phyloP scores from a whole-genome alignment of 2,888 invertebrate species.

The Lasioglossum pauxillum region DNA sequence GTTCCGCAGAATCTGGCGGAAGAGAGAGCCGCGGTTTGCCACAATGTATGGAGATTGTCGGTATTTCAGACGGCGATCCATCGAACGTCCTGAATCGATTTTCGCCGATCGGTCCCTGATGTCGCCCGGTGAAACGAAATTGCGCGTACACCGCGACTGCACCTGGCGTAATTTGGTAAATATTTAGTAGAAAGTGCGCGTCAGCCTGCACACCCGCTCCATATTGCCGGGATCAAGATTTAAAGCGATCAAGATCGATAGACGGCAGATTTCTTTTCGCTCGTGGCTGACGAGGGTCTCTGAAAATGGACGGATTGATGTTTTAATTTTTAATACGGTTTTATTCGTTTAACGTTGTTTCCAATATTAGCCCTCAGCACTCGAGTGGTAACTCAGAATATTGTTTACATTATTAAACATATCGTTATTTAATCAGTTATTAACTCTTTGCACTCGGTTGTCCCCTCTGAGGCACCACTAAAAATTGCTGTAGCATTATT shows the following conservation, averaged over 20 bases:
- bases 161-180: slow-evolving; percentile 41
- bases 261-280: not conserved
- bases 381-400: no score
- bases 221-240: not conserved
- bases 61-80: slow-evolving; percentile 35
- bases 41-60: slow-evolving; percentile 51
- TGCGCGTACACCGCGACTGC: slow-evolving; percentile 26
- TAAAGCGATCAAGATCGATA: not conserved
- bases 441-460: no score
- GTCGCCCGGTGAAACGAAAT: slow-evolving; percentile 39
- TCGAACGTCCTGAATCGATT: slow-evolving; percentile 40
- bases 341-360: no score
- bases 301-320: no score
- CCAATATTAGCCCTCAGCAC: no score
- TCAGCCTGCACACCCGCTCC: not conserved
- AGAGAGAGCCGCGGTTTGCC: slow-evolving; percentile 44
- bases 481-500: no score
- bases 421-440: no score
- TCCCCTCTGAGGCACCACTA: no score
- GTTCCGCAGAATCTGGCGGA: slow-evolving; percentile 40
- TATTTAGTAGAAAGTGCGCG: slow-evolving; percentile 27
- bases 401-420: no score
- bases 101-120: slow-evolving; percentile 22
- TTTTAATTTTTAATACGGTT: no score
- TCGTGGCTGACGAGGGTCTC: no score